phyloP scores from a whole-genome alignment of 2,113 vertebrate genomes.

The Synchiropus splendidus region DNA sequence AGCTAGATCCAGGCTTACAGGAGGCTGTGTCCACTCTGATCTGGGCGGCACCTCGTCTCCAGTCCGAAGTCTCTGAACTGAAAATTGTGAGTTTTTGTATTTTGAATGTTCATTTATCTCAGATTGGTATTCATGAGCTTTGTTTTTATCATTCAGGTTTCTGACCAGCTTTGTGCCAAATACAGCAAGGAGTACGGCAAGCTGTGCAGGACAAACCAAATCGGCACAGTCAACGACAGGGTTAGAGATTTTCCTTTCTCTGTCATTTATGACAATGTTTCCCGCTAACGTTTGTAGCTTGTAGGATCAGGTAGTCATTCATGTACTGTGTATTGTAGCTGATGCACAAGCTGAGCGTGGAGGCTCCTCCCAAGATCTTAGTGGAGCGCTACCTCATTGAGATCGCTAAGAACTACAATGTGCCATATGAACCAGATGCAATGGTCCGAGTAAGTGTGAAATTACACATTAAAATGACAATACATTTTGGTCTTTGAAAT shows the following conservation, averaged over 20 bases:
- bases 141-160: slow-evolving; percentile 68
- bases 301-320: neutral
- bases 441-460: slow-evolving; percentile 82
- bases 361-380: slow-evolving; percentile 93
- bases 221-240: slow-evolving; percentile 94
- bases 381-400: slow-evolving; percentile 97
- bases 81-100: slow-evolving; percentile 83
- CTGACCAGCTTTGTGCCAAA: slow-evolving; percentile 94
- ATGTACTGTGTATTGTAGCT: slow-evolving; percentile 62
- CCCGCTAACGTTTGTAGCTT: slow-evolving; percentile 2
- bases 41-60: slow-evolving; percentile 93
- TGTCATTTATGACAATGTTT: neutral
- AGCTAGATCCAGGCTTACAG: slow-evolving; percentile 88
- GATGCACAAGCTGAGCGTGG: slow-evolving; percentile 93
- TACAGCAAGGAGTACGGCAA: slow-evolving; percentile 99
- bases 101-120: too few relatives aligned
- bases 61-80: slow-evolving; percentile 85
- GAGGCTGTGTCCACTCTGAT: slow-evolving; percentile 94
- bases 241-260: slow-evolving; percentile 54
- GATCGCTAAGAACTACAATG: slow-evolving; percentile 98
- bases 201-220: slow-evolving; percentile 94
- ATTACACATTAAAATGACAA: neutral
- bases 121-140: neutral
- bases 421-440: slow-evolving; percentile 91
- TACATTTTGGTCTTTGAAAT: too few relatives aligned